A percentile compares a stretch with the other conserved stretches of the same genome.
Conservation (phyloP, 2,113 vertebrate species). For the Platysternon megacephalum region DNA sequence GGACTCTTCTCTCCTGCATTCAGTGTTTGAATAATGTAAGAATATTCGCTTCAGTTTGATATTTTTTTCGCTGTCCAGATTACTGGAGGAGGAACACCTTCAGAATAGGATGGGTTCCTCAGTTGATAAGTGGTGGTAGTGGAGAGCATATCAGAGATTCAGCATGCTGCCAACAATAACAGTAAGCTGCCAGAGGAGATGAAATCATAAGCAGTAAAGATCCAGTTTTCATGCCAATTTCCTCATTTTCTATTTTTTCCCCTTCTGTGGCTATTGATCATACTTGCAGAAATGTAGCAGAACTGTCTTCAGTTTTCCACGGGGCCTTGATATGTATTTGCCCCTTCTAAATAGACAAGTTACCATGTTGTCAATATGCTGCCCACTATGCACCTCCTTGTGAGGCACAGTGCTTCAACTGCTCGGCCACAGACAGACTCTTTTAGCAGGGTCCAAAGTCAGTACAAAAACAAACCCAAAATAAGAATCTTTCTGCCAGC, state of each 20-base stretch:
- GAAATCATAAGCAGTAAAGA: slow-evolving; percentile 6
- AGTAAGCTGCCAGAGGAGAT: not conserved
- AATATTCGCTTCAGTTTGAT: not conserved
- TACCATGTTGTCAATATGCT: not conserved
- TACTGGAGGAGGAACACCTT: not conserved
- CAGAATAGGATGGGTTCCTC: not conserved
- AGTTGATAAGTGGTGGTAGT: fast-evolving
- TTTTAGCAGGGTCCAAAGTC: not conserved
- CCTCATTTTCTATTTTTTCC: not conserved
- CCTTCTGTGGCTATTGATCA: not conserved
- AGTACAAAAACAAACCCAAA: not conserved
- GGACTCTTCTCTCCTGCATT: not conserved
- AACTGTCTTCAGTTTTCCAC: not conserved
- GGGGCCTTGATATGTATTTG: not conserved
- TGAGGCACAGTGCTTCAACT: not conserved
- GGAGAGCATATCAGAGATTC: fast-evolving
- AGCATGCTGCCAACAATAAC: not conserved
- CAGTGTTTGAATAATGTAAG: not conserved
- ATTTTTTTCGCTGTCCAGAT: not conserved
- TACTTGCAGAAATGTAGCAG: not conserved
- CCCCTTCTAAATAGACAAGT: not conserved
- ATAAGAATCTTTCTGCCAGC: not conserved
- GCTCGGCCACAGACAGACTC: not conserved
- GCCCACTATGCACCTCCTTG: not conserved
- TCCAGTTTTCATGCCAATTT: not conserved